These are phyloP conservation scores for Myocastor coypus DNA, from an alignment of 2,113 vertebrate genomes.

Conservation along the genomic window DNA sequence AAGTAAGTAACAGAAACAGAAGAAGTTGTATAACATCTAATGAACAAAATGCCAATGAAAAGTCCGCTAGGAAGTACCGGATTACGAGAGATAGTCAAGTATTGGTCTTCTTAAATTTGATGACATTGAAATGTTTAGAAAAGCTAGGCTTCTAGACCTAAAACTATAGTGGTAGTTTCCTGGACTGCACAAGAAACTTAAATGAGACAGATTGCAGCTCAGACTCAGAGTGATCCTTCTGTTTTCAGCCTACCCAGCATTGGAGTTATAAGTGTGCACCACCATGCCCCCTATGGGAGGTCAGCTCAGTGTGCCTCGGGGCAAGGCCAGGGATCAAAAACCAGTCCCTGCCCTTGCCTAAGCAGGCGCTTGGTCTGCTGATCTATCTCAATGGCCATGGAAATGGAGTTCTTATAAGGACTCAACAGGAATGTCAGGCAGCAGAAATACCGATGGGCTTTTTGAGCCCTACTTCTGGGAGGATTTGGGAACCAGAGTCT, in stretches of 20 bases:
- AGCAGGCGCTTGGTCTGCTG: no score
- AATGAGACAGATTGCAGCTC: background rate
- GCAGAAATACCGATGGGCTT: background rate
- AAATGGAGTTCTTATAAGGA: background rate
- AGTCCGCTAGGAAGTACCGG: background rate
- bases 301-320: no score
- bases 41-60: conserved; percentile 4
- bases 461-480: background rate
- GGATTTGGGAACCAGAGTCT: background rate
- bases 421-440: background rate
- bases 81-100: background rate
- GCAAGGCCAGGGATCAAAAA: no score
- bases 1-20: background rate
- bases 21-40: background rate
- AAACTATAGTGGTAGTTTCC: background rate
- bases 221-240: no score
- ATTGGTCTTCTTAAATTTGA: conserved; percentile 28
- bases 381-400: background rate
- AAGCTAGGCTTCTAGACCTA: background rate
- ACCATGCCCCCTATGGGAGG: no score
- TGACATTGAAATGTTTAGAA: background rate
- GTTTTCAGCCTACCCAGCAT: no score
- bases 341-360: no score
- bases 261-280: no score
- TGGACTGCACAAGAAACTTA: background rate